Conservation (phyloP, 2,888 invertebrate species). For the Standfussiana lucernea region DNA sequence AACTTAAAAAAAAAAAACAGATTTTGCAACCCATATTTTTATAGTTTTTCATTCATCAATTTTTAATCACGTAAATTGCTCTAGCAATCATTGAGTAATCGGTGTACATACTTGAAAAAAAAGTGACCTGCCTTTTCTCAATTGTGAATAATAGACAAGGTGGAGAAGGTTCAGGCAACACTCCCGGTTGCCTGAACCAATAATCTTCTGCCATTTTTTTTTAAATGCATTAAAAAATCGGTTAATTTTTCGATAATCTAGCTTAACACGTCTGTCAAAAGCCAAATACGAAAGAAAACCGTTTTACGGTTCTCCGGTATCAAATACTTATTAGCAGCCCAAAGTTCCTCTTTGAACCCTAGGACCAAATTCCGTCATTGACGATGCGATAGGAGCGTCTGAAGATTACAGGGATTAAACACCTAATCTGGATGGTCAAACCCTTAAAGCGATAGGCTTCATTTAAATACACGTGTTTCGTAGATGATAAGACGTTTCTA, state of each 20-base stretch:
- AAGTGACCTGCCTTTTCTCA: too few species aligned
- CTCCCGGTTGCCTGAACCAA: too few species aligned
- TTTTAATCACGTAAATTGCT: too few species aligned
- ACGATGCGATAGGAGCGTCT: background rate
- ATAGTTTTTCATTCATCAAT: too few species aligned
- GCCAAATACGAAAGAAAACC: background rate
- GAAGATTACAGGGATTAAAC: slow-evolving; percentile 7
- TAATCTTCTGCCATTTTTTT: too few species aligned
- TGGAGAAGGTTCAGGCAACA: too few species aligned
- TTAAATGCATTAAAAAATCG: background rate
- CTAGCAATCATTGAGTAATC: too few species aligned
- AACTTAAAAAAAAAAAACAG: too few species aligned
- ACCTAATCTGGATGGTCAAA: slow-evolving; percentile 26
- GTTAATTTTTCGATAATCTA: background rate
- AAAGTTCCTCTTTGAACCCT: background rate
- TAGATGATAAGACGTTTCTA: background rate
- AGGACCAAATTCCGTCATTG: slow-evolving; percentile 15
- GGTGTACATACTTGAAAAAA: too few species aligned
- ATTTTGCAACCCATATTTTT: too few species aligned
- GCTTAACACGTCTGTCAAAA: background rate
- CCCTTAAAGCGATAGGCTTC: background rate
- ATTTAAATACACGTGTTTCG: background rate
- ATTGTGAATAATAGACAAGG: too few species aligned
- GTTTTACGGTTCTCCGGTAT: background rate
- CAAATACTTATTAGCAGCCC: background rate